Percentiles rank a stretch among this genome's conserved stretches.
These are phyloP conservation scores for Actenoides lindsayi DNA, from an alignment of 2,113 vertebrate species.

Conservation along the genomic window DNA sequence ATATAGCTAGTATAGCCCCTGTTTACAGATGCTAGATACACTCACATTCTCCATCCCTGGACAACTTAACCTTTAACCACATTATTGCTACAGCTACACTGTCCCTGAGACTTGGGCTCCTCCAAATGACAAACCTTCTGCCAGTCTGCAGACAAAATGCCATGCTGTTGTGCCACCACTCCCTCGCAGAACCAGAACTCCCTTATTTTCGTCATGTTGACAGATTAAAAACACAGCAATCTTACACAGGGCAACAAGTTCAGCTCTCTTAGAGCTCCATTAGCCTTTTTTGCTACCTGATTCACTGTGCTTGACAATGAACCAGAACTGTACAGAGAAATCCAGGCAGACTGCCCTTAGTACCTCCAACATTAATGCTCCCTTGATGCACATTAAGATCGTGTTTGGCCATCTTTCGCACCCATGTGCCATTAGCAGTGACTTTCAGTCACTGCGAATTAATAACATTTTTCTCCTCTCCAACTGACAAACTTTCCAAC, in stretches of 20 bases:
- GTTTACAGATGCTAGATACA: not conserved
- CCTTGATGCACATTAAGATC: not conserved
- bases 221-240: not conserved
- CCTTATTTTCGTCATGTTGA: not conserved
- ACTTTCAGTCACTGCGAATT: not conserved
- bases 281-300: not conserved
- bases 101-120: not conserved
- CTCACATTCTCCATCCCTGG: not conserved
- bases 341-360: not conserved
- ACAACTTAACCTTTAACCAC: not conserved
- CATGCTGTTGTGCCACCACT: not conserved
- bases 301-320: not conserved
- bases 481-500: not conserved
- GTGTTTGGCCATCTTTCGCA: not conserved
- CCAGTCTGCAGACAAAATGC: rapidly evolving
- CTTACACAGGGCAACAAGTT: not conserved
- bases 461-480: not conserved
- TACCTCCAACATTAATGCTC: not conserved
- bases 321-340: not conserved
- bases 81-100: rapidly evolving
- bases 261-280: not conserved
- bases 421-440: not conserved
- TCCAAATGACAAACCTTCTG: not conserved
- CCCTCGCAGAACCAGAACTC: not conserved
- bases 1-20: rapidly evolving